phyloP scores from a whole-genome alignment of 2,113 vertebrate genomes.

The Mus spicilegus region DNA sequence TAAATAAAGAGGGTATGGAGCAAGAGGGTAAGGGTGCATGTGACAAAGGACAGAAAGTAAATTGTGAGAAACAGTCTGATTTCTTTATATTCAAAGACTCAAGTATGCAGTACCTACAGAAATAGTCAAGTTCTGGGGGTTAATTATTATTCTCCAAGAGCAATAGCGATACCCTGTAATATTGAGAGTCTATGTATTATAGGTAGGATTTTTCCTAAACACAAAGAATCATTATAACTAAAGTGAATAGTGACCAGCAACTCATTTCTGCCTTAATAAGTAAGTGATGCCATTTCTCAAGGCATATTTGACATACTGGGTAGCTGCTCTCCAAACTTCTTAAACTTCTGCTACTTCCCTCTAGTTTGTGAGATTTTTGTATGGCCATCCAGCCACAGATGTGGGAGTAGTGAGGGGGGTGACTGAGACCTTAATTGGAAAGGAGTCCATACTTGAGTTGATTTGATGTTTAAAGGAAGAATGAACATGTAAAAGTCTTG shows the following conservation, averaged over 20 bases:
- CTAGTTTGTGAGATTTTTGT: not conserved
- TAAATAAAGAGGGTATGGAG: too few species aligned
- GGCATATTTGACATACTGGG: not conserved
- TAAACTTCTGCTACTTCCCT: not conserved
- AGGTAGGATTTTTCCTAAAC: not conserved
- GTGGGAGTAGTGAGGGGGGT: not conserved
- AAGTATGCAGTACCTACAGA: not conserved
- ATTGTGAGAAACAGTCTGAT: not conserved
- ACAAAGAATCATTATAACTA: not conserved
- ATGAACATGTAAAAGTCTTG: not conserved
- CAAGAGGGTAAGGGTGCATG: too few species aligned
- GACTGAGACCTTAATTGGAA: not conserved
- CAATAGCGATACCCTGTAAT: not conserved
- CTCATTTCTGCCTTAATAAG: not conserved
- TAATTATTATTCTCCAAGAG: not conserved
- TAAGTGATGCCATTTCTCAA: not conserved
- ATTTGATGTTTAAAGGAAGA: not conserved
- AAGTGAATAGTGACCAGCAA: not conserved
- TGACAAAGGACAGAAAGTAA: too few species aligned
- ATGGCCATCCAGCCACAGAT: not conserved
- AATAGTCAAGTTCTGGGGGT: not conserved
- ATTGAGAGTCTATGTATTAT: not conserved
- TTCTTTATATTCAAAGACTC: not conserved
- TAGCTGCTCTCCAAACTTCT: not conserved
- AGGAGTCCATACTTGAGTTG: not conserved